A percentile compares a stretch with the other conserved stretches of the same genome.
Evolutionary conservation across 2,888 invertebrate species (phyloP).

Genomic region (Abrostola triplasia): DNA sequence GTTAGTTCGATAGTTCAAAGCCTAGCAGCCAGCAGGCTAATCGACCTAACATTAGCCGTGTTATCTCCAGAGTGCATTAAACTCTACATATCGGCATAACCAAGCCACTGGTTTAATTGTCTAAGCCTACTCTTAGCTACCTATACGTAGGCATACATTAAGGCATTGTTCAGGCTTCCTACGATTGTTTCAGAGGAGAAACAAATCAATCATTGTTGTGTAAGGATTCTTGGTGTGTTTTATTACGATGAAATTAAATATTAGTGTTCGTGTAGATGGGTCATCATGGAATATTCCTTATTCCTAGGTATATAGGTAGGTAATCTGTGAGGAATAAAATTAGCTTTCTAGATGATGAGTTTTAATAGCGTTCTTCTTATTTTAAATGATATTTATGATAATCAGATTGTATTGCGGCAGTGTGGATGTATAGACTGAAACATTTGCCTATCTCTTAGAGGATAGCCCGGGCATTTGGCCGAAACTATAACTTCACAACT

Average conservation of each 20-base stretch:
- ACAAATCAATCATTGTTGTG: conserved; percentile 40
- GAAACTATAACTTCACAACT: no score
- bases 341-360: no score
- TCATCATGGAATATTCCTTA: not conserved
- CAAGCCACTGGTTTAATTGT: conserved; percentile 13
- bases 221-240: conserved; percentile 24
- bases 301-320: not conserved
- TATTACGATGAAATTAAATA: conserved; percentile 11
- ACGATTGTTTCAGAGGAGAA: conserved; percentile 45
- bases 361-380: no score
- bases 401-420: no score
- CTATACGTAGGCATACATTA: not conserved
- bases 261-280: not conserved
- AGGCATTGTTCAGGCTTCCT: conserved; percentile 51
- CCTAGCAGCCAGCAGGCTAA: not conserved
- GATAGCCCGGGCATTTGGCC: no score
- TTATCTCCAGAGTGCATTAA: conserved; percentile 19
- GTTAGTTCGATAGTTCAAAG: no score
- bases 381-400: no score
- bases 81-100: conserved; percentile 8
- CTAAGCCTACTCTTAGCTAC: not conserved
- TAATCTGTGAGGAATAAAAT: not conserved
- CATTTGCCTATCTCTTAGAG: no score
- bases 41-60: not conserved
- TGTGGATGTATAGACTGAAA: no score